Evolutionary conservation across 2,113 vertebrate species (phyloP).

Genomic region (Trematocara unimaculatum): DNA sequence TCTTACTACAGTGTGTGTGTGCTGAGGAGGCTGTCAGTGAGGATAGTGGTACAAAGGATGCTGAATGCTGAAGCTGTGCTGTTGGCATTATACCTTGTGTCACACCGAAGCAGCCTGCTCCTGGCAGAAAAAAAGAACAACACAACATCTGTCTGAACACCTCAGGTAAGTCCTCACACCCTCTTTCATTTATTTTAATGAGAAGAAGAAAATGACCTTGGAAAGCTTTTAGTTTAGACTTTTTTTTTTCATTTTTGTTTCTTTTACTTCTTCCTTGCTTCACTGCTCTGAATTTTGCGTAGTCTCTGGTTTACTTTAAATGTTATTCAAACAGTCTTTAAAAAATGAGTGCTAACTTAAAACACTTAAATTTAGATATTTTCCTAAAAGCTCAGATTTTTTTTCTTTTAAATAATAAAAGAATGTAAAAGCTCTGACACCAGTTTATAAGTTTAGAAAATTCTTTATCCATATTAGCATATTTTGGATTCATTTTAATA

Average conservation of each 20-base stretch:
- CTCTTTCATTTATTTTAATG: neutral
- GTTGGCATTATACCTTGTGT: neutral
- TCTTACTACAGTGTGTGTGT: conserved; percentile 13
- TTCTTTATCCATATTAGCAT: neutral
- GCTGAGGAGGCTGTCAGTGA: conserved; percentile 26
- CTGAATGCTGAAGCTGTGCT: conserved; percentile 36
- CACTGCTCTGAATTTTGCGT: neutral
- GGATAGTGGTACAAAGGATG: conserved; percentile 1
- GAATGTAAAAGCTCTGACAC: neutral
- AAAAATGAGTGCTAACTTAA: neutral
- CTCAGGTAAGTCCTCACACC: conserved; percentile 21
- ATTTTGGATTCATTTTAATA: neutral
- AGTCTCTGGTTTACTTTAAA: neutral
- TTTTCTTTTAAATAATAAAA: neutral
- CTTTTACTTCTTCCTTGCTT: neutral
- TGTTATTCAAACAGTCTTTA: neutral
- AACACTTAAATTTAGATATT: neutral
- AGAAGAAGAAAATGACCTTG: neutral
- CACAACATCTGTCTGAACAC: neutral
- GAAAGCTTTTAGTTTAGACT: neutral
- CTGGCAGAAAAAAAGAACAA: neutral
- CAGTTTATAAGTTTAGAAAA: neutral
- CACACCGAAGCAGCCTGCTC: neutral
- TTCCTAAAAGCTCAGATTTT: neutral
- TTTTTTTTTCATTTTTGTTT: neutral